Percentiles rank a stretch among this genome's conserved stretches.
Conservation (phyloP, 1,140 invertebrate genomes). For the Teleogryllus occipitalis region DNA sequence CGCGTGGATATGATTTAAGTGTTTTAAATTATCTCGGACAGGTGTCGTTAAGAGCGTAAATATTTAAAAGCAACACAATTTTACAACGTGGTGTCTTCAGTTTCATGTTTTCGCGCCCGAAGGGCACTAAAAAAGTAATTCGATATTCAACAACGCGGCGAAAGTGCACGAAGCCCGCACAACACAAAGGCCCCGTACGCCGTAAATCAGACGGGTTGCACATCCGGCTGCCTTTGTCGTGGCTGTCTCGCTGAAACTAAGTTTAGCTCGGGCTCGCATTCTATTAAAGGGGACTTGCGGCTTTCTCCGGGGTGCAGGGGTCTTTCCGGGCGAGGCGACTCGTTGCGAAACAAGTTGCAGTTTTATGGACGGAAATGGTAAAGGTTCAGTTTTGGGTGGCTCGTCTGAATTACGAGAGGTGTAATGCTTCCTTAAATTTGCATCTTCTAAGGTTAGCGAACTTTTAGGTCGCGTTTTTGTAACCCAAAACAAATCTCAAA, state of each 20-base stretch:
- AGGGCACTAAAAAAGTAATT: background rate
- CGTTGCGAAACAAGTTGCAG: background rate
- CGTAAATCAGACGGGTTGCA: background rate
- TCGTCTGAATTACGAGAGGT: too few relatives aligned
- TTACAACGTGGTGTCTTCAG: background rate
- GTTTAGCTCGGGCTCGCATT: background rate
- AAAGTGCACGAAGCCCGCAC: background rate
- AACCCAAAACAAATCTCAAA: too few relatives aligned
- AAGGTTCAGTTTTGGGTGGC: background rate
- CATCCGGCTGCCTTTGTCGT: background rate
- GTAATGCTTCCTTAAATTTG: too few relatives aligned
- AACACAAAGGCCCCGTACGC: background rate
- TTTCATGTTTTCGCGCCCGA: background rate
- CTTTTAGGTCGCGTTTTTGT: too few relatives aligned
- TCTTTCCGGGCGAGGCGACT: background rate
- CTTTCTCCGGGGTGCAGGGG: background rate
- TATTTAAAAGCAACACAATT: slow-evolving; percentile 6
- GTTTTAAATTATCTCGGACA: slow-evolving; percentile 5
- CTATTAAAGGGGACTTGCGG: background rate
- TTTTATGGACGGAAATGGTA: background rate
- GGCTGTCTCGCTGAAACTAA: background rate
- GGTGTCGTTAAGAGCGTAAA: slow-evolving; percentile 3
- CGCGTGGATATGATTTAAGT: background rate
- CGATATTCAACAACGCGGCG: background rate
- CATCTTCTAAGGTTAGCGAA: too few relatives aligned